These are phyloP conservation scores for Mellivora capensis DNA, from an alignment of 2,113 vertebrate genomes.

Conservation along the genomic window DNA sequence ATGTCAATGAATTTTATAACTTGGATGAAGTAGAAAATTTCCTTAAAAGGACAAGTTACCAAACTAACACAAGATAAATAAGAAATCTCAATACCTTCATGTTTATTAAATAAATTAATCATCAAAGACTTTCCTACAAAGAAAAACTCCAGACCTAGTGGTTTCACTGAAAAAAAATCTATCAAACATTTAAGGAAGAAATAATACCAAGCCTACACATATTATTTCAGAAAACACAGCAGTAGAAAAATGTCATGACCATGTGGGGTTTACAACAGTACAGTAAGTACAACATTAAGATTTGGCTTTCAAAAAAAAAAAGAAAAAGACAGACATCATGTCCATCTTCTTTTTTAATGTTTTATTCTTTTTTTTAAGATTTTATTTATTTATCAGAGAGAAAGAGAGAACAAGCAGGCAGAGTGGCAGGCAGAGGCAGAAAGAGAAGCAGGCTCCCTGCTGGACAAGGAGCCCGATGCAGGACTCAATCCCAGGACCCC, in stretches of 20 bases:
- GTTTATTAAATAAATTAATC: neutral
- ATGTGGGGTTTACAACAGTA: neutral
- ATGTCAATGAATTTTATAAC: neutral
- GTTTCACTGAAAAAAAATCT: neutral
- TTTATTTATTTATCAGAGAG: too few species aligned
- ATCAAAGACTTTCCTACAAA: neutral
- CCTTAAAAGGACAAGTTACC: neutral
- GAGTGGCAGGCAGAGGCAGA: too few species aligned
- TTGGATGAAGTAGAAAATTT: neutral
- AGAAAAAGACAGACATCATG: neutral
- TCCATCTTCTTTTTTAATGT: neutral
- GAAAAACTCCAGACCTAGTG: neutral
- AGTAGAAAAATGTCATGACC: neutral
- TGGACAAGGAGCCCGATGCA: too few species aligned
- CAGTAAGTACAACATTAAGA: neutral
- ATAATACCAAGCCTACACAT: neutral
- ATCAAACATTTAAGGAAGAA: neutral
- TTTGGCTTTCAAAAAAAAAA: neutral
- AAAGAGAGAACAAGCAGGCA: too few species aligned
- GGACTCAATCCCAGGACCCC: too few species aligned
- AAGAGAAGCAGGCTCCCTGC: too few species aligned
- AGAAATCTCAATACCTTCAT: neutral
- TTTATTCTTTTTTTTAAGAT: too few species aligned
- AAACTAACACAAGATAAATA: neutral
- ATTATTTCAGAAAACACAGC: neutral